phyloP scores from a whole-genome alignment of 1,140 invertebrate species.

The Cephus cinctus region DNA sequence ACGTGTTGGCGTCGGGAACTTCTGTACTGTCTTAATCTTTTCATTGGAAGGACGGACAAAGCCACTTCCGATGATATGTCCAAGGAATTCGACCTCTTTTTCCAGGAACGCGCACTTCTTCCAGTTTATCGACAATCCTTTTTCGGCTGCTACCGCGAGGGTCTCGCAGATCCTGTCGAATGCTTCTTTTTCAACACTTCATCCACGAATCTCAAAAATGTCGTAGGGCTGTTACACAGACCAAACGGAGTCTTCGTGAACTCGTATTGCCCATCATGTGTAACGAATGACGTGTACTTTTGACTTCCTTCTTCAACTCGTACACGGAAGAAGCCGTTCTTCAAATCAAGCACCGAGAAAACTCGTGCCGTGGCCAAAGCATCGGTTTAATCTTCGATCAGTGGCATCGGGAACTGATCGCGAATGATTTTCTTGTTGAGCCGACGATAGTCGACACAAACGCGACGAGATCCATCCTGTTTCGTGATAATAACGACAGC shows the following conservation, averaged over 20 bases:
- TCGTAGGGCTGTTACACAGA: constrained; percentile 30
- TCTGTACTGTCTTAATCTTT: constrained; percentile 48
- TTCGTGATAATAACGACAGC: constrained; percentile 52
- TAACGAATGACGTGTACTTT: constrained; percentile 42
- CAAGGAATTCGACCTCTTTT: constrained; percentile 30
- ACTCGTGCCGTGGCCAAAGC: constrained; percentile 25
- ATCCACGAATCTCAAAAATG: constrained; percentile 37
- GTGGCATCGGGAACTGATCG: constrained; percentile 11
- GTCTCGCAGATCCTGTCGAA: constrained; percentile 21
- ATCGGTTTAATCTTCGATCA: constrained; percentile 43
- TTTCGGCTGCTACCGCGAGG: constrained; percentile 13
- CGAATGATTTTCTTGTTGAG: constrained; percentile 11
- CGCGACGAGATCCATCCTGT: constrained; percentile 44
- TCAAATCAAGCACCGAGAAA: constrained; percentile 44
- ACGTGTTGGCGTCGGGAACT: too few relatives aligned
- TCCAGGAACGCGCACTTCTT: constrained; percentile 35
- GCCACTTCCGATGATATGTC: constrained; percentile 27
- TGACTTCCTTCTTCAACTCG: constrained; percentile 25
- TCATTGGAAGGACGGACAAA: constrained; percentile 33
- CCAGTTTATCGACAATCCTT: constrained; percentile 30
- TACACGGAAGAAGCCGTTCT: constrained; percentile 31
- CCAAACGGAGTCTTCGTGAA: constrained; percentile 39
- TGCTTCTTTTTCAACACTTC: constrained; percentile 30
- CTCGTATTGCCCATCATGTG: constrained; percentile 32
- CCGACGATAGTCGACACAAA: constrained; percentile 31